Base-by-base conservation (phyloP, 2,797 vertebrate genomes). In the Sphenopsis melanotis region DNA sequence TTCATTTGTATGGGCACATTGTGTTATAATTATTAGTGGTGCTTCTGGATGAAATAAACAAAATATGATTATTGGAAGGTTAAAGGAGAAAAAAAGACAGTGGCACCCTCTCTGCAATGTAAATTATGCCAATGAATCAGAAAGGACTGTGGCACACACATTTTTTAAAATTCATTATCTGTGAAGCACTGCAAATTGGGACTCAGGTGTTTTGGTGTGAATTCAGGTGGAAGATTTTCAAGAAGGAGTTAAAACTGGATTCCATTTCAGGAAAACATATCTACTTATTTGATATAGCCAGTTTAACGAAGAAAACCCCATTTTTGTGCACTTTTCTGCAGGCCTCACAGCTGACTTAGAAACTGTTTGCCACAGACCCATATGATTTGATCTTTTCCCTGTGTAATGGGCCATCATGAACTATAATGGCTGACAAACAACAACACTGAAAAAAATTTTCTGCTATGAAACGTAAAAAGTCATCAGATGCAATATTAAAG, bases 11-110 rank as follows among this genome's bases (percentile, higher is more conserved):
- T 92, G 72, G 95, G 77, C 57, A 80, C 46, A 90, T 96, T 97
- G 71, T 92, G 88, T 94, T 91, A 64, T 89, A 96, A 97, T 96
- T 96, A 96, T 97, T 94, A 95, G 94, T 82, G 59, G n/a, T 39
- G 68, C 75, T 87, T 90, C 84, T 68, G 30, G 83, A 80, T 92
- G 83, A 93, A 97, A 94, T 93, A 97, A 96, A 94, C 91, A 95
- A 95, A 97, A 90, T 86, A 79, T 83, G 44, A 96, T 95, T 94
- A 94, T 90, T 85, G 68, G 85, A 96, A 97, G 87, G 91, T 97
- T 96, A 96, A 96, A 97, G 89, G 94, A 96, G 60, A 78, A 95
- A 88, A 96, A 72, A 87, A 85, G 80, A 47, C 75, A 92, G 91
- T 78, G 82, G 39, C 46, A 91, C 24, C 5, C 41, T 55, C 42